A percentile compares a stretch with the other conserved stretches of the same genome.
These are phyloP conservation scores for Ceriagrion tenellum DNA, from an alignment of 2,888 invertebrate species.

Conservation along the genomic window DNA sequence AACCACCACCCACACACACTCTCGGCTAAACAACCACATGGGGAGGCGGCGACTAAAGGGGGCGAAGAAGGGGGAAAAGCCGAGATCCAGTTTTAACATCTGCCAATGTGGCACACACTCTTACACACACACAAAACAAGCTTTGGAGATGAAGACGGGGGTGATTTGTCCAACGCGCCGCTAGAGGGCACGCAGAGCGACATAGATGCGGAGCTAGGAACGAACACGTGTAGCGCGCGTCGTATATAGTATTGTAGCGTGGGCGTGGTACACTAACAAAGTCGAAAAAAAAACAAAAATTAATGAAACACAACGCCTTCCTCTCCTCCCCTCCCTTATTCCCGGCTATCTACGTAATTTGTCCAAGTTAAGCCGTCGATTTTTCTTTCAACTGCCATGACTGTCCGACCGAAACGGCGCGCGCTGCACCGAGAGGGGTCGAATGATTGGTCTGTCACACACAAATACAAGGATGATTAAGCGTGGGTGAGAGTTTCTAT, in stretches of 20 bases:
- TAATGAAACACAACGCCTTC: neutral
- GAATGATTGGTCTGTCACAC: neutral
- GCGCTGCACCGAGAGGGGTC: neutral
- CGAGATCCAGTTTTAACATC: conserved; percentile 16
- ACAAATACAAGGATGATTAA: neutral
- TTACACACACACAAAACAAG: neutral
- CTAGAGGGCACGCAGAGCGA: neutral
- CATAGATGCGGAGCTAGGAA: neutral
- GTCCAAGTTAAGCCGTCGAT: conserved; percentile 1
- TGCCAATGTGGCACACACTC: conserved; percentile 29
- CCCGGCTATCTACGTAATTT: neutral
- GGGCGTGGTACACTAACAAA: neutral
- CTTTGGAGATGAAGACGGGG: neutral
- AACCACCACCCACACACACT: neutral
- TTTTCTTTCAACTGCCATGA: neutral
- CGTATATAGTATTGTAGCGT: neutral
- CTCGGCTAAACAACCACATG: neutral
- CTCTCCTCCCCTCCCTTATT: neutral
- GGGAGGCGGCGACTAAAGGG: too few relatives aligned
- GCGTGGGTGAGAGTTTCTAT: neutral
- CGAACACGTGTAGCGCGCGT: neutral
- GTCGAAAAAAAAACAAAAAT: neutral
- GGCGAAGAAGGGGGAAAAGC: neutral
- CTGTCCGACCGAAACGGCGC: neutral
- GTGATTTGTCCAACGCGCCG: neutral